Percentiles rank a stretch among this genome's conserved stretches.
Evolutionary conservation across 1,140 invertebrate genomes (phyloP).

Genomic region (Lithobius niger): DNA sequence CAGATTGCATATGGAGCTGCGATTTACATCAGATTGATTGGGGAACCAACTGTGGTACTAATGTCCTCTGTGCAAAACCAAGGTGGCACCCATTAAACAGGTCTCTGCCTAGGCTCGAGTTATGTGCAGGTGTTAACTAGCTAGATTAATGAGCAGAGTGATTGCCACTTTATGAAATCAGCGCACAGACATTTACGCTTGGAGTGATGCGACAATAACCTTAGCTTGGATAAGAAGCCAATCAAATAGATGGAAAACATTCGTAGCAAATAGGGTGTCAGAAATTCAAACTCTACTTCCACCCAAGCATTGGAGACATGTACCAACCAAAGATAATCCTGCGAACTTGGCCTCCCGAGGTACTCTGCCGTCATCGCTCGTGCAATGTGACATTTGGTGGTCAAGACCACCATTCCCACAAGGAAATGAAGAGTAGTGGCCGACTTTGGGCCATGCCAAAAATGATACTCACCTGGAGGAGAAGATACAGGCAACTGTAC

Average conservation of each 20-base stretch:
- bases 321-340: slow-evolving; percentile 13
- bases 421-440: background rate
- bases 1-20: slow-evolving; percentile 15
- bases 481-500: background rate
- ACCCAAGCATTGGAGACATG: slow-evolving; percentile 9
- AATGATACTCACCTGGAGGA: background rate
- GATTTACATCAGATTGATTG: slow-evolving; percentile 5
- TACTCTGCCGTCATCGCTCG: background rate
- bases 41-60: background rate
- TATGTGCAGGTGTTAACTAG: slow-evolving; percentile 1
- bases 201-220: slow-evolving; percentile 1
- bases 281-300: slow-evolving; percentile 16
- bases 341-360: slow-evolving; percentile 14
- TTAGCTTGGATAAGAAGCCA: slow-evolving; percentile 4
- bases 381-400: slow-evolving; percentile 3
- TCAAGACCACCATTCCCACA: slow-evolving; percentile 6
- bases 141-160: background rate
- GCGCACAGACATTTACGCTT: background rate
- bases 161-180: background rate
- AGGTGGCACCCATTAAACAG: slow-evolving; percentile 12
- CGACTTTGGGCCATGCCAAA: background rate
- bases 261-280: slow-evolving; percentile 13
- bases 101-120: slow-evolving; percentile 7
- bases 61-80: slow-evolving; percentile 4
- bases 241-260: slow-evolving; percentile 11